Conservation (phyloP, 2,113 vertebrate species). For the Zeus faber region DNA sequence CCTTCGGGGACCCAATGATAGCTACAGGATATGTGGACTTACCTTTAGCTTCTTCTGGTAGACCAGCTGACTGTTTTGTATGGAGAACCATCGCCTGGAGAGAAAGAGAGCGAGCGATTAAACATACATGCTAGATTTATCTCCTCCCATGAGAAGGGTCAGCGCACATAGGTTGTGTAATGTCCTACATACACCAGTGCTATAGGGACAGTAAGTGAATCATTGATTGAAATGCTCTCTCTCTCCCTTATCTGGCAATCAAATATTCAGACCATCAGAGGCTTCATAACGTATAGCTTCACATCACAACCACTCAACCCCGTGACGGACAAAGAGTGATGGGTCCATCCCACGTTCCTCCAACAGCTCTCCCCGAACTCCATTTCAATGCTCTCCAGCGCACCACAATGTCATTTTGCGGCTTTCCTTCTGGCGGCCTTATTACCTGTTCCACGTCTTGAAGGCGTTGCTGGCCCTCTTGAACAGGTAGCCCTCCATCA, state of each 20-base stretch:
- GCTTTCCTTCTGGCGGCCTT: no score
- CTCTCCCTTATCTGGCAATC: constrained; percentile 1
- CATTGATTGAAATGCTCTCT: constrained; percentile 12
- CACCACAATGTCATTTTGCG: no score
- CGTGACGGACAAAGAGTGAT: background rate
- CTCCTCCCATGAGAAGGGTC: background rate
- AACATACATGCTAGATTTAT: constrained; percentile 30
- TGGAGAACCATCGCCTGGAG: constrained; percentile 95
- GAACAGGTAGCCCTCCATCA: constrained; percentile 98
- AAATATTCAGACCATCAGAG: background rate
- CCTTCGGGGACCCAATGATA: constrained; percentile 2
- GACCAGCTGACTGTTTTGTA: constrained; percentile 98
- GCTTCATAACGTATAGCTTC: constrained; percentile 3
- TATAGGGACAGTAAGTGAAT: constrained; percentile 6
- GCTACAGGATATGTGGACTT: constrained; percentile 33
- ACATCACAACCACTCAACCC: background rate
- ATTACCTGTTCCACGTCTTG: constrained; percentile 96
- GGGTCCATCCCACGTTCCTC: no score
- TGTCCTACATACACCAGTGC: background rate
- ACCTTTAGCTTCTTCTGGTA: constrained; percentile 99
- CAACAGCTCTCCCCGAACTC: no score
- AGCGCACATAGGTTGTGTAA: background rate
- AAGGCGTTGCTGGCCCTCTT: constrained; percentile 98
- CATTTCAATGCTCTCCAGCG: no score
- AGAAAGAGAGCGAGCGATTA: constrained; percentile 26